phyloP scores from a whole-genome alignment of 2,113 vertebrate genomes.

The Peromyscus californicus region DNA sequence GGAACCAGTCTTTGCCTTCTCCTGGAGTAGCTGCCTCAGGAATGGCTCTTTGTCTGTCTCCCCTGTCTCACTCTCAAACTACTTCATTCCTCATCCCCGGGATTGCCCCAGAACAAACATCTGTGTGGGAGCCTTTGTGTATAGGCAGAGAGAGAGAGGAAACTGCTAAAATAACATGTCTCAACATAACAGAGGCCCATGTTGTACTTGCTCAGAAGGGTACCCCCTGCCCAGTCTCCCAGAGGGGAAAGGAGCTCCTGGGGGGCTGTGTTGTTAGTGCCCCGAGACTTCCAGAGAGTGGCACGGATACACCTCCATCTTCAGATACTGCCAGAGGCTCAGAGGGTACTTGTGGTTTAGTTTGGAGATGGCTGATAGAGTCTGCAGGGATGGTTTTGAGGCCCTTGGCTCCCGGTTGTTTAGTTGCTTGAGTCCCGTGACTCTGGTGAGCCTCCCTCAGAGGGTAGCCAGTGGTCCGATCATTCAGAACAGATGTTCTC shows the following conservation, averaged over 20 bases:
- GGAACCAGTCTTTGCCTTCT: background rate
- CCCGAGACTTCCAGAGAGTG: background rate
- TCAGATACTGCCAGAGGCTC: background rate
- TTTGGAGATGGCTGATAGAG: background rate
- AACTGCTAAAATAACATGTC: background rate
- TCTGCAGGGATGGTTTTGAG: background rate
- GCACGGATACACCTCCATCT: background rate
- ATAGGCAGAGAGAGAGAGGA: background rate
- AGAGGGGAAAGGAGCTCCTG: background rate
- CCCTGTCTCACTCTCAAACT: background rate
- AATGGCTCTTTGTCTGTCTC: background rate
- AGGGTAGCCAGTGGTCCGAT: background rate
- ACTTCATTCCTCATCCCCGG: background rate
- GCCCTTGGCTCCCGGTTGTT: background rate
- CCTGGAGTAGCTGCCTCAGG: background rate
- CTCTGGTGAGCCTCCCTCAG: background rate
- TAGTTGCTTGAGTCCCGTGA: background rate
- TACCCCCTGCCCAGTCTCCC: background rate
- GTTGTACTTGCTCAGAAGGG: background rate
- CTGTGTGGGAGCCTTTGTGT: background rate
- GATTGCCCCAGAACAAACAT: background rate
- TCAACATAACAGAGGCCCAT: background rate
- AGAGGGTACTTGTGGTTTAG: background rate
- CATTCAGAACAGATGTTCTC: constrained; percentile 69
- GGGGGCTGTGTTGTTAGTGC: background rate